Evolutionary conservation across 2,888 invertebrate genomes (phyloP).

Genomic region (Chymomyza fuscimana): DNA sequence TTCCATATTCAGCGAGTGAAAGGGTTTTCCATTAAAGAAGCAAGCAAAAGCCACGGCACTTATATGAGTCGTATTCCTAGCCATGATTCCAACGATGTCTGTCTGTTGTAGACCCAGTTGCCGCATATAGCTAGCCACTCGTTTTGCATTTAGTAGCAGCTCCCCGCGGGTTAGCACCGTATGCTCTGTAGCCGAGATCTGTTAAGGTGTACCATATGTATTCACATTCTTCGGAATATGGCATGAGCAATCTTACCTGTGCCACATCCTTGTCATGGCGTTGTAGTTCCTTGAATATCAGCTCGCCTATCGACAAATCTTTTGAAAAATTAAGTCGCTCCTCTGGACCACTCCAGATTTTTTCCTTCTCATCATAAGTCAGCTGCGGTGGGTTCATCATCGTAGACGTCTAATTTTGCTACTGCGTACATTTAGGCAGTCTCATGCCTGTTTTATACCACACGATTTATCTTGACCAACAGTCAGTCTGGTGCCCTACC

Average conservation of each 20-base stretch:
- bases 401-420: too few relatives aligned
- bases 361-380: not conserved
- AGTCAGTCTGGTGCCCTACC: too few relatives aligned
- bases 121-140: constrained; percentile 38
- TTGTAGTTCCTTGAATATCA: not conserved
- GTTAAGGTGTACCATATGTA: too few relatives aligned
- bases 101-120: constrained; percentile 38
- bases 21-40: constrained; percentile 45
- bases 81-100: constrained; percentile 57
- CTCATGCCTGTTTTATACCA: too few relatives aligned
- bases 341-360: not conserved
- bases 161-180: constrained; percentile 23
- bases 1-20: constrained; percentile 48
- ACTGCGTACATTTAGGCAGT: too few relatives aligned
- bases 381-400: not conserved
- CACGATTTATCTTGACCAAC: too few relatives aligned
- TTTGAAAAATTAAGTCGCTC: not conserved
- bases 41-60: constrained; percentile 51
- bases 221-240: too few relatives aligned
- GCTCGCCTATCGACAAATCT: not conserved
- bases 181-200: not conserved
- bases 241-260: too few relatives aligned
- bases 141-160: constrained; percentile 28
- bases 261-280: not conserved
- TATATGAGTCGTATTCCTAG: constrained; percentile 48